Evolutionary conservation across 2,888 invertebrate genomes (phyloP).

Genomic region (Chesias legatella): DNA sequence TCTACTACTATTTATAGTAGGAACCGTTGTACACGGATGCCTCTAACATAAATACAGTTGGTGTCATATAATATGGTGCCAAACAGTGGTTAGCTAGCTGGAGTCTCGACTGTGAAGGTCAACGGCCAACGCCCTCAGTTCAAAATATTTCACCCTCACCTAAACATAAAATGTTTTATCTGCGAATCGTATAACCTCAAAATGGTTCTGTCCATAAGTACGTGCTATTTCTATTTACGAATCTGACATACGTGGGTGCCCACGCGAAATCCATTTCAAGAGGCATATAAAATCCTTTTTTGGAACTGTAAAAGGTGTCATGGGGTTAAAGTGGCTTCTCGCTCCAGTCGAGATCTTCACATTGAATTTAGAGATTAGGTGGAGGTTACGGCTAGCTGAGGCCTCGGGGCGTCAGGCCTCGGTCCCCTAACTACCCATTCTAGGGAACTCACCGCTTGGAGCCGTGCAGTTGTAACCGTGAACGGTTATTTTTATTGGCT

Average conservation of each 20-base stretch:
- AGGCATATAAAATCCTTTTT: conserved; percentile 18
- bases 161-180: conserved; percentile 3
- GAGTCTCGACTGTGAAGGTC: conserved; percentile 26
- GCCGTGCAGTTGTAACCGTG: conserved; percentile 32
- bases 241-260: conserved; percentile 31
- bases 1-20: conserved; percentile 22
- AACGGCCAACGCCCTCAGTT: conserved; percentile 6
- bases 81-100: conserved; percentile 31
- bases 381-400: conserved; percentile 28
- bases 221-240: conserved; percentile 51
- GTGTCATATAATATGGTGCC: conserved; percentile 20
- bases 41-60: conserved; percentile 33
- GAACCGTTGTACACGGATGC: conserved; percentile 40
- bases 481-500: conserved; percentile 48
- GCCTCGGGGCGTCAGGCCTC: conserved; percentile 23
- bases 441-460: conserved; percentile 28
- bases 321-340: conserved; percentile 12
- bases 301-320: conserved; percentile 16
- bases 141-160: conserved; percentile 5
- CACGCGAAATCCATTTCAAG: conserved; percentile 44
- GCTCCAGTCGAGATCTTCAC: conserved; percentile 7
- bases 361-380: conserved; percentile 15
- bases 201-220: conserved; percentile 54
- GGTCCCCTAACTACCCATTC: conserved; percentile 29
- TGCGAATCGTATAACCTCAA: conserved; percentile 25